Evolutionary conservation across 1,140 invertebrate genomes (phyloP).

Genomic region (Reticulitermes speratus): DNA sequence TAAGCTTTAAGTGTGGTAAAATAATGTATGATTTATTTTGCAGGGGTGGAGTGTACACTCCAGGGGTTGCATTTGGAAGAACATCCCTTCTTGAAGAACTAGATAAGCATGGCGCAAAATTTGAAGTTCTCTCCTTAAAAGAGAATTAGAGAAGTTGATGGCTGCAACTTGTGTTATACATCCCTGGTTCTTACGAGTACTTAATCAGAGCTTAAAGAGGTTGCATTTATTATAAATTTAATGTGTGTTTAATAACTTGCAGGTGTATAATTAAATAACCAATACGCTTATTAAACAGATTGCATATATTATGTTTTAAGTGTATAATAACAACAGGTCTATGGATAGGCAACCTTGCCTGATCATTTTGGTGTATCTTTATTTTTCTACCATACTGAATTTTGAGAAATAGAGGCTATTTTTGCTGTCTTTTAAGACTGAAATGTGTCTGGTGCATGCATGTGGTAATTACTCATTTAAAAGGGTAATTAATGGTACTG

Average conservation of each 20-base stretch:
- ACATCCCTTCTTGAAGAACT: constrained; percentile 64
- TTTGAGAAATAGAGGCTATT: not conserved
- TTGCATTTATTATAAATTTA: not conserved
- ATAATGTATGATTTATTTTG: constrained; percentile 38
- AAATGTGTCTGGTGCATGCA: not conserved
- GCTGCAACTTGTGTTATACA: not conserved
- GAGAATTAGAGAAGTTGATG: constrained; percentile 41
- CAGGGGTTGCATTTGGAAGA: constrained; percentile 60
- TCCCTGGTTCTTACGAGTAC: not conserved
- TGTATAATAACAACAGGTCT: not conserved
- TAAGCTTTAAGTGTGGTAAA: too few relatives aligned
- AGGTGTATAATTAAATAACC: too few relatives aligned
- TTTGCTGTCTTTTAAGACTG: not conserved
- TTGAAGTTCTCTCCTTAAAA: constrained; percentile 53
- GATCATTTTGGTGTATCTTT: not conserved
- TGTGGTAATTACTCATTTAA: too few relatives aligned
- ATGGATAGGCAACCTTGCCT: not conserved
- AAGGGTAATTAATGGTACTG: too few relatives aligned
- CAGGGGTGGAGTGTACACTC: constrained; percentile 60
- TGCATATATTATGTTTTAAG: not conserved
- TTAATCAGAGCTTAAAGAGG: not conserved
- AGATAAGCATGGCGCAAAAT: constrained; percentile 58
- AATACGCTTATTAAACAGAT: too few relatives aligned
- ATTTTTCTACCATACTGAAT: not conserved
- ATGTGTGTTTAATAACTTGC: too few relatives aligned